Percentiles rank a stretch among this genome's conserved stretches.
Evolutionary conservation across 1,140 invertebrate genomes (phyloP).

Genomic region (Arion vulgaris): DNA sequence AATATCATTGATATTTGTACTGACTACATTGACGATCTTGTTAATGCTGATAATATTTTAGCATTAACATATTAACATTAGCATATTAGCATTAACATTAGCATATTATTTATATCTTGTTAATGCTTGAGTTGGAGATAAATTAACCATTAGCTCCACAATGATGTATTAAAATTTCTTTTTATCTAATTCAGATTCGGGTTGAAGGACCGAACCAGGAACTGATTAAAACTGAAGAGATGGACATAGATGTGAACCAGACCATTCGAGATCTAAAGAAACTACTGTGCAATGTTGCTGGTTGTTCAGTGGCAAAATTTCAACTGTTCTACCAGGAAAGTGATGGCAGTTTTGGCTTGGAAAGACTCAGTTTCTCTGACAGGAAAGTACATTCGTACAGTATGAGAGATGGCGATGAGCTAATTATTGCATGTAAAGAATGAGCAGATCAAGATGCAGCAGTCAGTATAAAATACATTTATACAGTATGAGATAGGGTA

Average conservation of each 20-base stretch:
- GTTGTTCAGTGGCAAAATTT: constrained; percentile 86
- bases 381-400: constrained; percentile 93
- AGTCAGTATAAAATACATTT: not conserved
- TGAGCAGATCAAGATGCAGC: not conserved
- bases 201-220: constrained; percentile 17
- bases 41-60: no score
- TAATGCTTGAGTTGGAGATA: no score
- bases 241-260: constrained; percentile 47
- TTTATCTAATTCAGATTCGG: not conserved
- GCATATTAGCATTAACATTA: no score
- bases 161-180: no score
- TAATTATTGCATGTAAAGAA: constrained; percentile 78
- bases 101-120: no score
- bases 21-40: no score
- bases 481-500: no score
- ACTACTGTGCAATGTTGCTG: constrained; percentile 76
- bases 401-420: constrained; percentile 90
- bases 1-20: no score
- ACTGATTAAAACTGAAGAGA: constrained; percentile 12
- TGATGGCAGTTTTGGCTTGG: constrained; percentile 77
- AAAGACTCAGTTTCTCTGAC: constrained; percentile 89
- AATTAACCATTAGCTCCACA: no score
- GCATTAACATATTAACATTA: no score
- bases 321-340: constrained; percentile 80
- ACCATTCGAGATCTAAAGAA: constrained; percentile 54